These are phyloP conservation scores for Laticauda colubrina DNA, from an alignment of 2,113 vertebrate genomes.

Conservation along the genomic window DNA sequence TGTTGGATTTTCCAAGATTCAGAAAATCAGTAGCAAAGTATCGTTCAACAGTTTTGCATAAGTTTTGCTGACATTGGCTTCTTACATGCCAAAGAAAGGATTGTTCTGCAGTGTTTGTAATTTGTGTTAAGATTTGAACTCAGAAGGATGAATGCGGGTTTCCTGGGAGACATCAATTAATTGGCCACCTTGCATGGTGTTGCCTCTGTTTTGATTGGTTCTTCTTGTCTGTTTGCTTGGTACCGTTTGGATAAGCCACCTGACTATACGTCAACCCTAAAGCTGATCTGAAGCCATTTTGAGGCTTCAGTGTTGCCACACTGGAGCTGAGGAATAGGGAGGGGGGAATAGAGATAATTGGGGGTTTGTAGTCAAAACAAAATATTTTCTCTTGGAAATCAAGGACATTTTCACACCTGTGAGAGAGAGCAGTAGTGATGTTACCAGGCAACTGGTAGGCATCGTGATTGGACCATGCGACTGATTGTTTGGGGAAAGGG, in stretches of 20 bases:
- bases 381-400: no score
- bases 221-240: background rate
- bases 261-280: background rate
- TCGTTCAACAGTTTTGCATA: background rate
- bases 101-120: background rate
- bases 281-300: no score
- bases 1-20: background rate
- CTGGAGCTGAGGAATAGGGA: no score
- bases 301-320: no score
- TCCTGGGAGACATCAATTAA: background rate
- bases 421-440: no score
- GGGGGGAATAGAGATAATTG: no score
- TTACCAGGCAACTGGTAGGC: no score
- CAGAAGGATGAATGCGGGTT: background rate
- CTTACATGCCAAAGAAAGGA: background rate
- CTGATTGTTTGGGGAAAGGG: no score
- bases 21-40: background rate
- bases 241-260: background rate
- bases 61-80: background rate
- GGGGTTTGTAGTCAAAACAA: no score
- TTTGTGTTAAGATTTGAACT: background rate
- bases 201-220: background rate
- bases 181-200: background rate
- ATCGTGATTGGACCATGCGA: no score
- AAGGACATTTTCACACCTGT: no score